These are phyloP conservation scores for Puma concolor DNA, from an alignment of 2,113 vertebrate species.

Conservation along the genomic window DNA sequence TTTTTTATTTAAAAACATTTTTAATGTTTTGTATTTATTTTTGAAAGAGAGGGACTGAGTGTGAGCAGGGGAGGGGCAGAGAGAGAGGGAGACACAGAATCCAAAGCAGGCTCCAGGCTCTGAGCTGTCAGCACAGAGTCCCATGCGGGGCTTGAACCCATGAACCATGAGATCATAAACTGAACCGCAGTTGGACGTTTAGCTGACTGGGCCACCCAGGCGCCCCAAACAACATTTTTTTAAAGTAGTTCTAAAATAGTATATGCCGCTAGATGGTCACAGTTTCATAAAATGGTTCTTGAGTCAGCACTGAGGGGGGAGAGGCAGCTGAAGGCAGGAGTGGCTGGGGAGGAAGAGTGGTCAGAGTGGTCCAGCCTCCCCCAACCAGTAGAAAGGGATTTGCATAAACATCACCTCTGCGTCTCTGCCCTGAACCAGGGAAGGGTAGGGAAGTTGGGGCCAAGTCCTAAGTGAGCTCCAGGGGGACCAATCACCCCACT, in stretches of 20 bases:
- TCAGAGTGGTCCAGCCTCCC: background rate
- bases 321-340: background rate
- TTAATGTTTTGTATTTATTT: too few relatives aligned
- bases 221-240: background rate
- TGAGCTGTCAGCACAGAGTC: too few relatives aligned
- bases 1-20: too few relatives aligned
- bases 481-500: accelerated
- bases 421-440: background rate
- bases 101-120: too few relatives aligned
- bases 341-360: background rate
- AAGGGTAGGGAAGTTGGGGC: background rate
- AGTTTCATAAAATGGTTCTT: background rate
- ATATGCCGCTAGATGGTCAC: background rate
- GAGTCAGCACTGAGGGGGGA: background rate
- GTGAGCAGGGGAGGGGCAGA: too few relatives aligned
- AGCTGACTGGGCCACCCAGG: too few relatives aligned
- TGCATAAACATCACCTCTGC: background rate
- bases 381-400: background rate
- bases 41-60: too few relatives aligned
- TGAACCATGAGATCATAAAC: too few relatives aligned
- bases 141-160: too few relatives aligned
- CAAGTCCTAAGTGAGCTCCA: background rate
- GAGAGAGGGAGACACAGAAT: too few relatives aligned
- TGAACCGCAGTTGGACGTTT: too few relatives aligned
- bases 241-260: background rate